Conservation (phyloP, 2,113 vertebrate genomes). For the Pogonocichla stellata region DNA sequence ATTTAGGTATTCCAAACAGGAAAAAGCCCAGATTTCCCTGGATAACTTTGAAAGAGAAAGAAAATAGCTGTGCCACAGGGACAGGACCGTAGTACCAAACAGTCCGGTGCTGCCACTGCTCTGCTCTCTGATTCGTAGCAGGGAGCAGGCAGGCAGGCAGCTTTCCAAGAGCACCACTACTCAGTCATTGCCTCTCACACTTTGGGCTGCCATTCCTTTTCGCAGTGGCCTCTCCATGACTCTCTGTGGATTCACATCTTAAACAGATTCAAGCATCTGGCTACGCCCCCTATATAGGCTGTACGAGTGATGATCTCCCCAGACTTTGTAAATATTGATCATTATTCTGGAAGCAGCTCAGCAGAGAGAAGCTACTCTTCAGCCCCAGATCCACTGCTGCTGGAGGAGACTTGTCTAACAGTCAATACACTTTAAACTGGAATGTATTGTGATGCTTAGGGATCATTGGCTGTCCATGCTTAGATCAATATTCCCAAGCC, state of each 20-base stretch:
- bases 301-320: background rate
- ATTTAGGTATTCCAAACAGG: background rate
- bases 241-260: background rate
- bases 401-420: background rate
- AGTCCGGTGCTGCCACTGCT: rapidly evolving
- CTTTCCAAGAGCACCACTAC: background rate
- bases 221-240: background rate
- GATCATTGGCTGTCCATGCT: background rate
- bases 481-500: background rate
- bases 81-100: rapidly evolving
- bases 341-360: background rate
- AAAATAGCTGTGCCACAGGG: background rate
- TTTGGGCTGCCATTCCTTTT: background rate
- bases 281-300: background rate
- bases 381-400: background rate
- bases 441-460: background rate
- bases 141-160: background rate
- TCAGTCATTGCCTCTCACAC: rapidly evolving
- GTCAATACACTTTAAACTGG: background rate
- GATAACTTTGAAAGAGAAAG: background rate
- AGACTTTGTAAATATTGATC: background rate
- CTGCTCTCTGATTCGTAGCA: background rate
- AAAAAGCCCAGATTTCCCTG: background rate
- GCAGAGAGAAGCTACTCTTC: background rate
- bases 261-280: background rate